phyloP scores from a whole-genome alignment of 2,113 vertebrate species.

The Myiopsitta monachus region DNA sequence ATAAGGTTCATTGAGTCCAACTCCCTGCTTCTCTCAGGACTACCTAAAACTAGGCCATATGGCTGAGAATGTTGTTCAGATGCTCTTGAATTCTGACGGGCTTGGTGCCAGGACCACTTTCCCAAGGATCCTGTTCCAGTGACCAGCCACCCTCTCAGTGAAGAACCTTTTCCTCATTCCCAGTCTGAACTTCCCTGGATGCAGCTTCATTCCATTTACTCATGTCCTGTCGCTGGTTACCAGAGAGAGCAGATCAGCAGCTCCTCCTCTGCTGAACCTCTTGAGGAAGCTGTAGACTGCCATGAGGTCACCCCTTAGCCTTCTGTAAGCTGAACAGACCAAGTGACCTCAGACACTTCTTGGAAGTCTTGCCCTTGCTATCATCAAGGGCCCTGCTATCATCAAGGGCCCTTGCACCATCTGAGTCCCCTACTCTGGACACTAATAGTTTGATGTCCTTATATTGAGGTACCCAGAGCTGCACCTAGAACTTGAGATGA shows the following conservation, averaged over 20 bases:
- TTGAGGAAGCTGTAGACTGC: background rate
- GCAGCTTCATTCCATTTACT: background rate
- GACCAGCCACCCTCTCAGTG: background rate
- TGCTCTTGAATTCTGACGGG: background rate
- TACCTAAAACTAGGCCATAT: background rate
- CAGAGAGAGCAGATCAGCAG: background rate
- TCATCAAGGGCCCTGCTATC: background rate
- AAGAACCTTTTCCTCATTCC: background rate
- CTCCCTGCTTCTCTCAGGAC: background rate
- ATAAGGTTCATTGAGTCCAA: background rate
- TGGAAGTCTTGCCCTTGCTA: background rate
- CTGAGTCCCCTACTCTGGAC: background rate
- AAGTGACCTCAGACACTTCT: background rate
- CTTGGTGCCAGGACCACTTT: background rate
- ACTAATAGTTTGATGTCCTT: background rate
- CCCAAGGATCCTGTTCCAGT: background rate
- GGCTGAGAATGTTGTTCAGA: background rate
- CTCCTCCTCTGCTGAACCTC: background rate
- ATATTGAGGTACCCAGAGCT: background rate
- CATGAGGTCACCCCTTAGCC: background rate
- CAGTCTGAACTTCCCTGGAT: background rate
- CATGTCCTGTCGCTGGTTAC: rapidly evolving
- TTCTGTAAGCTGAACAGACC: background rate
- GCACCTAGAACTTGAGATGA: background rate
- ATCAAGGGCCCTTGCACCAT: background rate